Evolutionary conservation across 2,113 vertebrate species (phyloP).

Genomic region (Recurvirostra avosetta): DNA sequence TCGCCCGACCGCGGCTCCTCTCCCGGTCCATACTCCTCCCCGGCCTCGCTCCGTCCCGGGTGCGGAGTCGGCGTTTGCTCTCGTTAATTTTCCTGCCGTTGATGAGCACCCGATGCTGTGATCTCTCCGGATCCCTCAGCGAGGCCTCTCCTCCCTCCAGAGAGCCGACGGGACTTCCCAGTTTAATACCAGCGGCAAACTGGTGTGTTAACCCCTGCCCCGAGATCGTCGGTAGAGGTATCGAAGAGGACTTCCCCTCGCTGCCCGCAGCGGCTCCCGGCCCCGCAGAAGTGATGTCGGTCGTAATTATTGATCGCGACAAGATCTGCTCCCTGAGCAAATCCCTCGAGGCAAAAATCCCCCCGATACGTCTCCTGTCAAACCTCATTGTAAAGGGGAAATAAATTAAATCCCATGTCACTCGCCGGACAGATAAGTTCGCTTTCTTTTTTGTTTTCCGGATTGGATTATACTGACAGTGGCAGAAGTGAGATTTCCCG

Average conservation of each 20-base stretch:
- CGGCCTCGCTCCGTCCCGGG: too few relatives aligned
- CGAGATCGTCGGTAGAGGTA: neutral
- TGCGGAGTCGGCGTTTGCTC: too few relatives aligned
- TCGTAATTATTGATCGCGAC: neutral
- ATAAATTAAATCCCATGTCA: neutral
- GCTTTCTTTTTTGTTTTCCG: too few relatives aligned
- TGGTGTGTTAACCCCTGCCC: too few relatives aligned
- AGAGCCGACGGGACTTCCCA: neutral
- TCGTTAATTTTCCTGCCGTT: too few relatives aligned
- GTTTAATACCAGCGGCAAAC: neutral
- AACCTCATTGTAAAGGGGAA: neutral
- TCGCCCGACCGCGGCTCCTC: too few relatives aligned
- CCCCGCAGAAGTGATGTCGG: neutral
- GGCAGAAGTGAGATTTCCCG: neutral
- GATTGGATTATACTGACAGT: neutral
- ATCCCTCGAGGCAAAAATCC: neutral
- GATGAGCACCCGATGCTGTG: too few relatives aligned
- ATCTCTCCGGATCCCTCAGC: neutral
- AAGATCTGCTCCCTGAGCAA: neutral
- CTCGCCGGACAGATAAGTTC: neutral
- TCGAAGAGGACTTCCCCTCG: neutral
- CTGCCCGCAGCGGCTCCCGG: neutral
- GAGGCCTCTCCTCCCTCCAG: neutral
- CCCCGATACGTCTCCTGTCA: accelerated
- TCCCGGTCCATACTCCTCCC: too few relatives aligned